Percentiles rank a stretch among this genome's conserved stretches.
These are phyloP conservation scores for Phocoena sinus DNA, from an alignment of 2,113 vertebrate species.

Conservation along the genomic window DNA sequence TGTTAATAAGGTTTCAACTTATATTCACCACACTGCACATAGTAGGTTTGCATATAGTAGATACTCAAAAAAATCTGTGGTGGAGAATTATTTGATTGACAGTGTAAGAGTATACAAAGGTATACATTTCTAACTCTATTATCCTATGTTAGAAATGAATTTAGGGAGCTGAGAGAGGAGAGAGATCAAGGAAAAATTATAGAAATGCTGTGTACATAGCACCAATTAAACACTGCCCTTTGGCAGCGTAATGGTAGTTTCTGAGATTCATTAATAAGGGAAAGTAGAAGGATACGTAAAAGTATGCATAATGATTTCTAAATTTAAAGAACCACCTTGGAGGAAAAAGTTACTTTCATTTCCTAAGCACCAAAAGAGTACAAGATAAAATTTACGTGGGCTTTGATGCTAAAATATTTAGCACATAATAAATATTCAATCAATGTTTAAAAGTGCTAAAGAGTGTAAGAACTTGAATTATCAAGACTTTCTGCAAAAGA, in stretches of 20 bases:
- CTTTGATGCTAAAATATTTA: not conserved
- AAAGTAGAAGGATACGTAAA: not conserved
- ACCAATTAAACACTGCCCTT: not conserved
- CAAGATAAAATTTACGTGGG: not conserved
- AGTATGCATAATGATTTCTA: not conserved
- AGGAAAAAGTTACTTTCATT: not conserved
- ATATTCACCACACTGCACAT: not conserved
- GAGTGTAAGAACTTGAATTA: not conserved
- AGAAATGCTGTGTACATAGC: not conserved
- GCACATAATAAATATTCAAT: not conserved
- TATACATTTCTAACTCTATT: not conserved
- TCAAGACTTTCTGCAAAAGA: not conserved
- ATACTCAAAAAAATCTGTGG: not conserved
- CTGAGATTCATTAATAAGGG: not conserved
- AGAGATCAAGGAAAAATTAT: not conserved
- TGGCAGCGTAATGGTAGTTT: not conserved
- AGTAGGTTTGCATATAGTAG: not conserved
- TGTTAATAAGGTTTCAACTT: not conserved
- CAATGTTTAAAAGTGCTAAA: not conserved
- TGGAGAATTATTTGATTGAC: not conserved
- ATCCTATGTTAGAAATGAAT: not conserved
- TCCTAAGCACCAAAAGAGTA: not conserved
- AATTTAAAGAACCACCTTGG: not conserved
- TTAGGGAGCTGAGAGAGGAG: not conserved
- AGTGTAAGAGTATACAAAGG: not conserved